Evolutionary conservation across 2,888 invertebrate genomes (phyloP), one percentile per base, ranked within the genome.

Genomic region (Brachynemurus nebulosus): DNA sequence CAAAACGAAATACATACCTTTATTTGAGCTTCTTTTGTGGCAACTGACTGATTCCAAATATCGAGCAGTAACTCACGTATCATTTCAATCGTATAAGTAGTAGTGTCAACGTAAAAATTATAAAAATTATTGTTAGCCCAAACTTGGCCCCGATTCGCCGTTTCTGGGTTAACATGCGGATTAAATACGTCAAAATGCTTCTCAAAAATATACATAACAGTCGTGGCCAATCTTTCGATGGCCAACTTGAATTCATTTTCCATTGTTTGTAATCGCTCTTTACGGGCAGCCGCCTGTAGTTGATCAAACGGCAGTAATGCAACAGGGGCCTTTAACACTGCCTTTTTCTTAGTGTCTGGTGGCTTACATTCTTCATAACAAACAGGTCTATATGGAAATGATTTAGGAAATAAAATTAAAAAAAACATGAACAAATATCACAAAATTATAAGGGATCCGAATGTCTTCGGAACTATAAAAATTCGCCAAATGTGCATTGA

Each of bases 121-220:
- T 37, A 37, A 20, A 37, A 37, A 9, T 37, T 37, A 37, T 37
- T 37, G 12, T 37, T 37, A 19, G 37, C 37, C n/a, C 18, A 37
- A n/a, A 37, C 37, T 37, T 37, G 19, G 12, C 37, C 37, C 18
- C 37, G 37, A 11, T 37, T 14, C 12, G 12, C 19, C 9, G 37
- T n/a, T 2, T 14, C 20, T 37, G 16, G 12, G n/a, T 12, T 37
- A 11, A 37, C 12, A 19, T 37, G 37, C 12, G 37, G 37, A 37
- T 37, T 37, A 6, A 37, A 37, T 37, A n/a, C 8, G 20, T 37
- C 37, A 19, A 37, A 37, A 37, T 37, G 20, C 3, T 18, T 9
- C 20, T 37, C 37, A 7, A 37, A 9, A 20, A 37, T 11, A 7
- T 17, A 19, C 37, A 37, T 37, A 3, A 37, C 37, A 37, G n/a